A percentile compares a stretch with the other conserved stretches of the same genome.
These are phyloP conservation scores for Percopsis transmontana DNA, from an alignment of 2,113 vertebrate genomes.

Conservation along the genomic window DNA sequence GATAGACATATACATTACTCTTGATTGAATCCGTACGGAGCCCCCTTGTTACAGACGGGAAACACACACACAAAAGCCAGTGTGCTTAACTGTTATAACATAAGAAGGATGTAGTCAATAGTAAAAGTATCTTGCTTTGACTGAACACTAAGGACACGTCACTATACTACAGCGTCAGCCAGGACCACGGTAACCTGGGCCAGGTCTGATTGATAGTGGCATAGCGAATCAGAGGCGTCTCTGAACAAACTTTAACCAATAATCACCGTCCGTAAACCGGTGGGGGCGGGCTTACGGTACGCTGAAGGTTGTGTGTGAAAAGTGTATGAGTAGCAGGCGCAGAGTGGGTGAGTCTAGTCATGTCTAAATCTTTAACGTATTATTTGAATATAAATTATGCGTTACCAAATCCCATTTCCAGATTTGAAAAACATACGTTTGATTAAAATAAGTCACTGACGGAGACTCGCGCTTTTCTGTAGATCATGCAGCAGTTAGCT, in stretches of 20 bases:
- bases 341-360: constrained; percentile 68
- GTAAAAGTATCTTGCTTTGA: no score
- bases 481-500: constrained; percentile 48
- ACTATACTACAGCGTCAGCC: constrained; percentile 59
- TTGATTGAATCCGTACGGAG: no score
- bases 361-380: constrained; percentile 32
- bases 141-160: constrained; percentile 78
- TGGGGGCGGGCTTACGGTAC: constrained; percentile 51
- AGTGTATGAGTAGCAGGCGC: constrained; percentile 62
- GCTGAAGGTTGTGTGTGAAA: constrained; percentile 61
- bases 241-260: constrained; percentile 59
- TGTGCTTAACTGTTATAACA: not conserved
- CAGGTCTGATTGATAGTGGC: constrained; percentile 42
- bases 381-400: not conserved
- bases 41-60: no score
- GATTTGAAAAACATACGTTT: not conserved
- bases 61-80: no score
- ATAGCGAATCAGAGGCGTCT: constrained; percentile 53
- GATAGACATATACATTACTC: no score
- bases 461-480: accelerated
- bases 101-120: constrained; percentile 18
- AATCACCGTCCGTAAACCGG: not conserved
- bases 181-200: constrained; percentile 6
- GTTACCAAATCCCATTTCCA: no score
- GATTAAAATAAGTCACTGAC: not conserved